A percentile compares a stretch with the other conserved stretches of the same genome.
Evolutionary conservation across 2,797 vertebrate species (phyloP).

Genomic region (Dallia pectoralis): DNA sequence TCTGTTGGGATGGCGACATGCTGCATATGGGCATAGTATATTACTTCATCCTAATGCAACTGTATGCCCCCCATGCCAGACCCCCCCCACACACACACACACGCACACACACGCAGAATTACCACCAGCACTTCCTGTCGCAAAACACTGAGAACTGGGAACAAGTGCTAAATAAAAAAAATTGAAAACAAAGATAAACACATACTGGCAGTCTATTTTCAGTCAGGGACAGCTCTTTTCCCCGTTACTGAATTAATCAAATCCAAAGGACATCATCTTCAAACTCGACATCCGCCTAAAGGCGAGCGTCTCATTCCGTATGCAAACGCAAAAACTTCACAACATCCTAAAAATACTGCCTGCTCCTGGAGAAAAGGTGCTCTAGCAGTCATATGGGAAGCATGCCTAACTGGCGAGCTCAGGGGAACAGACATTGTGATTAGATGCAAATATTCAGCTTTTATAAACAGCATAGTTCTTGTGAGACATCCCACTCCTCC

Average conservation of each 20-base stretch:
- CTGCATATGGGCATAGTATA: slow-evolving; percentile 45
- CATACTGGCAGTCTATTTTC: slow-evolving; percentile 80
- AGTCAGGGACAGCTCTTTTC: slow-evolving; percentile 79
- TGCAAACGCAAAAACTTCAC: slow-evolving; percentile 90
- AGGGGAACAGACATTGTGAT: slow-evolving; percentile 91
- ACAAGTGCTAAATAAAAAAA: slow-evolving; percentile 65
- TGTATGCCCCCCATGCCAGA: slow-evolving; percentile 18
- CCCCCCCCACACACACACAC: slow-evolving; percentile 38
- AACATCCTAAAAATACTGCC: slow-evolving; percentile 99
- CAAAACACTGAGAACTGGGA: slow-evolving; percentile 76
- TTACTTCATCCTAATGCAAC: slow-evolving; percentile 40
- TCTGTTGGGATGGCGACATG: slow-evolving; percentile 50
- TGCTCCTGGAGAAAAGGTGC: slow-evolving; percentile 91
- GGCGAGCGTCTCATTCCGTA: slow-evolving; percentile 95
- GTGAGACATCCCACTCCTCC: slow-evolving; percentile 74
- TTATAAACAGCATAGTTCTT: slow-evolving; percentile 90
- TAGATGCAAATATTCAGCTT: slow-evolving; percentile 87
- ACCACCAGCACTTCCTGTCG: slow-evolving; percentile 61
- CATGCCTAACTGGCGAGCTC: slow-evolving; percentile 89
- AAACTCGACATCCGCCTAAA: slow-evolving; percentile 97
- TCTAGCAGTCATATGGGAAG: slow-evolving; percentile 86
- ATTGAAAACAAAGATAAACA: slow-evolving; percentile 78
- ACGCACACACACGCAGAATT: slow-evolving; percentile 38
- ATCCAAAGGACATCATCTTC: slow-evolving; percentile 98
- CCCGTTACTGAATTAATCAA: slow-evolving; percentile 95